Evolutionary conservation across 2,888 invertebrate species (phyloP), one percentile per base, ranked within the genome.

Genomic region (Pristionchus maxplancki): DNA sequence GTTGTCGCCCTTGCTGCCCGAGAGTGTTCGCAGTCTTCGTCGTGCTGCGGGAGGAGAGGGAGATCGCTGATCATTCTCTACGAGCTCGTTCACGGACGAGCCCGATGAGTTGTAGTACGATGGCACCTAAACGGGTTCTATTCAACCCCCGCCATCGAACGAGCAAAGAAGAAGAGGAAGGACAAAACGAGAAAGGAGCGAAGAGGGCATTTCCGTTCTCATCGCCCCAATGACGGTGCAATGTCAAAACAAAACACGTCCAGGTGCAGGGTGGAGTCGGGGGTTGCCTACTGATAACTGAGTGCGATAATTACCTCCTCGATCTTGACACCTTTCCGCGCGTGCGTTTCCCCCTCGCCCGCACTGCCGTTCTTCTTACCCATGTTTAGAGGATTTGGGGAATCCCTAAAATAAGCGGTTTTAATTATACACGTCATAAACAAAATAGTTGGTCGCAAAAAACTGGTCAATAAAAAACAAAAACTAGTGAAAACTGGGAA

Each of bases 1-100:
- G 91, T 96, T 91, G 88, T 94, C 94, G 17, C 91, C 89, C 71
- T 93, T 92, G 62, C 92, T 91, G 28, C 93, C 92, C 82, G 88
- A 91, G 88, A 91, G 89, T 8, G 91, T 92, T 11, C 91, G 89
- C 64, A 91, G 89, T 87, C 92, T 90, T n/a, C 89, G 88, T 3
- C 93, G 90, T 20, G 90, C 89, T 48, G 91, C 90, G 40, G 91
- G 91, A 40, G 91, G 90, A 58, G 90, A 89, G 13, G 91, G 91
- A 20, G 91, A 91, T 28, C 88, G 67, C 44, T 78, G 78, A 24
- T 87, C 88, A 78, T 78, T 78, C 78, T 90, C 90, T 1, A 90
- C 88, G 89, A 91, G 90, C 88, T 92, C 92, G 88, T 92, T 92
- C 81, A 92, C 92, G 9, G 92, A 92, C 5, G 92, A 92, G 71